phyloP scores from a whole-genome alignment of 2,797 vertebrate genomes.

The Acipenser ruthenus region DNA sequence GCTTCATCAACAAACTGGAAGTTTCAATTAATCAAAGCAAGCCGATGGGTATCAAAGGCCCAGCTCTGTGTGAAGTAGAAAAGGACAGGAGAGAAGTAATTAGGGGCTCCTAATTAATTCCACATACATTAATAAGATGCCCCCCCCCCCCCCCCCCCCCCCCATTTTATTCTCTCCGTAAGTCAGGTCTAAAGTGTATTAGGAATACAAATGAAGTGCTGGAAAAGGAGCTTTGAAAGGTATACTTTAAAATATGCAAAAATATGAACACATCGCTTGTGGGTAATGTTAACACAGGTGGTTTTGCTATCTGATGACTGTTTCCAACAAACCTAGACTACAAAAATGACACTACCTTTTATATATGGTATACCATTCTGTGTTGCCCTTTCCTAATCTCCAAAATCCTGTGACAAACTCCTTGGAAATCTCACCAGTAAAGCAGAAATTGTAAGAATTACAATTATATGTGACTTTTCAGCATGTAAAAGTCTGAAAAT shows the following conservation, averaged over 20 bases:
- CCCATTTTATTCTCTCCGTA: not conserved
- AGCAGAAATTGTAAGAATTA: too few species aligned
- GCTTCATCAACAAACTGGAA: conserved; percentile 34
- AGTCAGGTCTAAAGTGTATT: conserved; percentile 19
- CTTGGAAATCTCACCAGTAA: too few species aligned
- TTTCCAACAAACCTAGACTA: too few species aligned
- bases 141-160: not conserved
- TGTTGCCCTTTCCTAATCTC: too few species aligned
- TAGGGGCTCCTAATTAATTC: conserved; percentile 44
- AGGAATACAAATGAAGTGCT: conserved; percentile 23
- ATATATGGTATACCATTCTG: too few species aligned
- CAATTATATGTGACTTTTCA: too few species aligned
- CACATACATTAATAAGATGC: conserved; percentile 36
- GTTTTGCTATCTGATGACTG: too few species aligned
- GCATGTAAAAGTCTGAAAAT: too few species aligned
- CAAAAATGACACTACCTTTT: too few species aligned
- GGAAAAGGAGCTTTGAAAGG: conserved; percentile 14
- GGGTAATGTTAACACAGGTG: too few species aligned
- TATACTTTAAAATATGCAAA: too few species aligned
- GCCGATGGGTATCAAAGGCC: conserved; percentile 34
- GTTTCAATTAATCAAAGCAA: conserved; percentile 39
- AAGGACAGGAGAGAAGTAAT: conserved; percentile 43
- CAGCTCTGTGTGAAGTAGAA: conserved; percentile 30
- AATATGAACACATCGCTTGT: too few species aligned
- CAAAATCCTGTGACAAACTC: not conserved